Evolutionary conservation across 1,140 invertebrate genomes (phyloP).

Genomic region (Drosophila suzukii): DNA sequence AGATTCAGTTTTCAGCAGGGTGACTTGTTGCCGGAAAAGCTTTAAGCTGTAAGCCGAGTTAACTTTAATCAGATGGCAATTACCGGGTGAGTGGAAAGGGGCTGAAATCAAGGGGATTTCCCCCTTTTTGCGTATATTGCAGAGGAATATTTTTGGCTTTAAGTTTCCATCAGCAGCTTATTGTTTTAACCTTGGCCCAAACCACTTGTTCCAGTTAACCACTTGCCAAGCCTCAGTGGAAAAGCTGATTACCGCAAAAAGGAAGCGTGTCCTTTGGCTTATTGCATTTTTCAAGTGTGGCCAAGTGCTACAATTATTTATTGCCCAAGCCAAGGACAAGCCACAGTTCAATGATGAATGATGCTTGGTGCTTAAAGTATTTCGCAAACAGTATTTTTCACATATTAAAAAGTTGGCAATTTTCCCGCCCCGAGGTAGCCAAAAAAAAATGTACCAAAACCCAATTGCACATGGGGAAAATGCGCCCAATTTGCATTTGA

Average conservation of each 20-base stretch:
- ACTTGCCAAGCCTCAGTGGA: constrained; percentile 2
- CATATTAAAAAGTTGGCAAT: constrained; percentile 42
- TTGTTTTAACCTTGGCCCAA: constrained; percentile 7
- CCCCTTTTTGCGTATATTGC: background rate
- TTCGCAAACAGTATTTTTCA: constrained; percentile 28
- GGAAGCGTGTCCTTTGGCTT: constrained; percentile 44
- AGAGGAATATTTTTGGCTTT: background rate
- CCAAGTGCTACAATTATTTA: constrained; percentile 65
- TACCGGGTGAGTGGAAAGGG: constrained; percentile 4
- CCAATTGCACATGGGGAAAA: constrained; percentile 54
- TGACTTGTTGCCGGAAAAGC: constrained; percentile 45
- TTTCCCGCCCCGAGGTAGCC: constrained; percentile 20
- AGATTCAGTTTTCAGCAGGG: constrained; percentile 16
- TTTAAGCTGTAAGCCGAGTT: constrained; percentile 43
- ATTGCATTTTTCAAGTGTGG: constrained; percentile 73
- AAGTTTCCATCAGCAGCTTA: constrained; percentile 13
- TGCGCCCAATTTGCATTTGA: constrained; percentile 63
- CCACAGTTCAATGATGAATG: constrained; percentile 47
- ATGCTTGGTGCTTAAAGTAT: constrained; percentile 30
- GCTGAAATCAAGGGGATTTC: background rate
- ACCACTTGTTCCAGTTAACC: constrained; percentile 6
- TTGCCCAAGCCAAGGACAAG: constrained; percentile 42
- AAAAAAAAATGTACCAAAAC: constrained; percentile 19
- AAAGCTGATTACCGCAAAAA: constrained; percentile 8
- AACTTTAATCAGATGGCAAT: constrained; percentile 54